Evolutionary conservation across 1,140 invertebrate species (phyloP), one percentile per base, ranked within the genome.

Genomic region (Battus philenor): DNA sequence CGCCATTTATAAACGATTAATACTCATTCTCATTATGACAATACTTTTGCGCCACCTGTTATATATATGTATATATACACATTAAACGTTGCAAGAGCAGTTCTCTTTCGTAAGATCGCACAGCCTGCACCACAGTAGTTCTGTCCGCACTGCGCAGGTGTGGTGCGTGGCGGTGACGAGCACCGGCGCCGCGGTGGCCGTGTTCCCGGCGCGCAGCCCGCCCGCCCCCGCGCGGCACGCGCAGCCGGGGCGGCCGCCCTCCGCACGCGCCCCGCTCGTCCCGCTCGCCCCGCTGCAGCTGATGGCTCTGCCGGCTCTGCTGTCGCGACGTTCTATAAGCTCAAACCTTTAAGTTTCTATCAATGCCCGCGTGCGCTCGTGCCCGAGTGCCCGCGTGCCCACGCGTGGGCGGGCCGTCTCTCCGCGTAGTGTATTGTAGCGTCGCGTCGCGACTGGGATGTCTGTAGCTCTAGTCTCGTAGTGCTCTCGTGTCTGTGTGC

Each of bases 141-240:
- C 7, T 26, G 8, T 10, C 10, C 9, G 27, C 9, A 4, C 1
- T 2, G 11, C 10, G 18, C 24, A 53, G 50, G 67, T 73, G 9
- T 73, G 74, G 74, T 81, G 77, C 41, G 67, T 78, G 12, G 77
- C 68, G 13, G 62, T 58, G 0, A 48, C 65, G 0, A 17, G 57
- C 0, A 47, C 12, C 0, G 59, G 65, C 0, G 73, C 71, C 1
- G 68, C 75, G 1, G 75, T 79, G 15, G 75, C 75, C 0, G 74
- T 78, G 38, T 81, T 81, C 53, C 74, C 74, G 4, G 55, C 65
- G 3, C 54, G 48, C 55, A 8, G 32, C 63, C 63, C 76, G 5
- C 70, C 71, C 1, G 60, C 70, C 2, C 70, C 74, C 7, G 68
- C 72, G 1, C 31, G 72, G 0, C 72, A 79, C 44, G 58, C 69